Conservation (phyloP, 2,797 vertebrate species). For the Falco berigora region DNA sequence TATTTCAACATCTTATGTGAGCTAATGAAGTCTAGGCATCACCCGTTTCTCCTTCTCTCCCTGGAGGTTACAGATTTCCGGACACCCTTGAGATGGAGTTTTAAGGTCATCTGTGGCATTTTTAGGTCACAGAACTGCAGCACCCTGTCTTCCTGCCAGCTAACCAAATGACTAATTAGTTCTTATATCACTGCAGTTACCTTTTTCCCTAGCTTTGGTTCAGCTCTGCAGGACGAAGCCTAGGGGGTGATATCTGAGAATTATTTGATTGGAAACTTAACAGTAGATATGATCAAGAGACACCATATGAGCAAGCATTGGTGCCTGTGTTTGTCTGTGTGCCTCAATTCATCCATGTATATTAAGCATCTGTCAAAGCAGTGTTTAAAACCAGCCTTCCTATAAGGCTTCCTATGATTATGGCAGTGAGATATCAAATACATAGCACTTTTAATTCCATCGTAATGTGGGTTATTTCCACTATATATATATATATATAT, state of each 20-base stretch:
- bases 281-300: neutral
- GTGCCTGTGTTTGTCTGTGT: neutral
- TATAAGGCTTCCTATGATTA: neutral
- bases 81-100: conserved; percentile 2
- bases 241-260: neutral
- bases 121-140: conserved; percentile 31
- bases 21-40: conserved; percentile 3
- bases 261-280: neutral
- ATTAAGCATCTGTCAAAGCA: neutral
- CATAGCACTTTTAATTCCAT: neutral
- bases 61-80: neutral
- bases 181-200: neutral
- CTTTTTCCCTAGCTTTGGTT: conserved; percentile 18
- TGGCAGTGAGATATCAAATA: neutral
- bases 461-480: neutral
- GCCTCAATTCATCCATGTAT: neutral
- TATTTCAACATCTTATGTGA: neutral
- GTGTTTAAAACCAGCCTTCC: neutral
- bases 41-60: neutral
- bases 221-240: neutral
- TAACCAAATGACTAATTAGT: conserved; percentile 44
- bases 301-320: neutral
- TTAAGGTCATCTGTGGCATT: conserved; percentile 8
- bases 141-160: neutral
- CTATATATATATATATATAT: neutral